Evolutionary conservation across 2,113 vertebrate species (phyloP).

Genomic region (Ancistrus triradiatus): DNA sequence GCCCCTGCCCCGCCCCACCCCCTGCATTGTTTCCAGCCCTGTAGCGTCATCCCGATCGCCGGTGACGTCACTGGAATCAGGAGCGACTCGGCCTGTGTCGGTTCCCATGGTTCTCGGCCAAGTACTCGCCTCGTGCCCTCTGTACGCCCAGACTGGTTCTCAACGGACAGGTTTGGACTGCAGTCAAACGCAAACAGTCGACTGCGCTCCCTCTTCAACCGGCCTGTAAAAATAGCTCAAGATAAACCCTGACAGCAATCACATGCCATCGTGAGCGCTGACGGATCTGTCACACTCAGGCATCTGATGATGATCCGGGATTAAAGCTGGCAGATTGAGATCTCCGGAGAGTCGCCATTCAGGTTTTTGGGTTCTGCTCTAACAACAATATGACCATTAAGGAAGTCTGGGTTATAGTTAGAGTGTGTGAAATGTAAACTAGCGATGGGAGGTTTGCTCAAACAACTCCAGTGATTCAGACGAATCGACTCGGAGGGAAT

Average conservation of each 20-base stretch:
- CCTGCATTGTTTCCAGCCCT: slow-evolving; percentile 40
- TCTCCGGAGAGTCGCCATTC: neutral
- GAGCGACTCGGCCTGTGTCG: slow-evolving; percentile 7
- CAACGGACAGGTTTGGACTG: slow-evolving; percentile 29
- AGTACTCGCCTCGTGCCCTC: slow-evolving; percentile 19
- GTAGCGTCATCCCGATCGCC: neutral
- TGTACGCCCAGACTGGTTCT: slow-evolving; percentile 45
- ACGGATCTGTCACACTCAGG: neutral
- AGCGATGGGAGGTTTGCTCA: too few species aligned
- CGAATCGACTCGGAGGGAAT: too few species aligned
- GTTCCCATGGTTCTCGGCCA: slow-evolving; percentile 37
- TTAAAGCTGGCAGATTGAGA: neutral
- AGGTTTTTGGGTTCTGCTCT: neutral
- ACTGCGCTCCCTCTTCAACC: slow-evolving; percentile 3
- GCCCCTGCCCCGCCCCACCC: slow-evolving; percentile 34
- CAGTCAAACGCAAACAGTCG: slow-evolving; percentile 6
- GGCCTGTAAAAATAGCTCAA: slow-evolving; percentile 16
- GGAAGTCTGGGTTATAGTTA: neutral
- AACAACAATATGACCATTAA: neutral
- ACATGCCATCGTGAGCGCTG: neutral
- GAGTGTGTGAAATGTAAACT: neutral
- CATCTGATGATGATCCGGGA: neutral
- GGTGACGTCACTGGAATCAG: slow-evolving; percentile 32
- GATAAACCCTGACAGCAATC: neutral
- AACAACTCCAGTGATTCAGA: too few species aligned